These are phyloP conservation scores for Opisthograptis luteolata DNA, from an alignment of 2,888 invertebrate genomes.

Conservation along the genomic window DNA sequence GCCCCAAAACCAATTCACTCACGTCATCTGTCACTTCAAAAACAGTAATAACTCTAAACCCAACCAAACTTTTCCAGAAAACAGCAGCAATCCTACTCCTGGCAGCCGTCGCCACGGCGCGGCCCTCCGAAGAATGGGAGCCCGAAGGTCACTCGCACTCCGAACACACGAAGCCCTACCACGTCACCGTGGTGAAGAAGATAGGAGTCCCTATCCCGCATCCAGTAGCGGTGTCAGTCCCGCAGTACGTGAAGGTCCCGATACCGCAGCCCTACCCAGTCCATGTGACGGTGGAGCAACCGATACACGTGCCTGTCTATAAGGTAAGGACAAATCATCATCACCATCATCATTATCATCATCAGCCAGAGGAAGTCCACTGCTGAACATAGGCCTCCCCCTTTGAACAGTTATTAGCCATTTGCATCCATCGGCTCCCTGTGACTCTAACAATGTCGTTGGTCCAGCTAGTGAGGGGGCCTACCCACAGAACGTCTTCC, in stretches of 20 bases:
- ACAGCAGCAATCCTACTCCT: constrained; percentile 70
- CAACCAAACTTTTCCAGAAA: constrained; percentile 55
- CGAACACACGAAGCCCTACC: constrained; percentile 88
- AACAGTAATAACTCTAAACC: background rate
- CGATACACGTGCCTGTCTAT: constrained; percentile 89
- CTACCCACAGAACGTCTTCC: too few relatives aligned
- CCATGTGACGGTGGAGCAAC: constrained; percentile 88
- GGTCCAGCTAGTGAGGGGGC: too few relatives aligned
- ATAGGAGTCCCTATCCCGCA: constrained; percentile 90
- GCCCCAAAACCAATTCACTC: too few relatives aligned
- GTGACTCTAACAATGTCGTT: too few relatives aligned
- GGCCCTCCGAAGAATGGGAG: constrained; percentile 76
- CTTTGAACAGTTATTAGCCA: too few relatives aligned
- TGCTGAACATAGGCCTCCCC: too few relatives aligned
- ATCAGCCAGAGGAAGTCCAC: too few relatives aligned
- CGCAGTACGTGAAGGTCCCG: constrained; percentile 87
- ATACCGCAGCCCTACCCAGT: constrained; percentile 91
- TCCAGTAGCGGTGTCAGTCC: constrained; percentile 88
- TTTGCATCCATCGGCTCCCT: too few relatives aligned
- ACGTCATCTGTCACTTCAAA: background rate
- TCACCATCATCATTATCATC: too few relatives aligned
- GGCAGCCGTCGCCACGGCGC: constrained; percentile 57
- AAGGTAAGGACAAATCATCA: constrained; percentile 75
- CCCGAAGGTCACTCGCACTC: constrained; percentile 86
- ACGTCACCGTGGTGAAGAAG: constrained; percentile 88